phyloP scores from a whole-genome alignment of 64 coral and sea anemone genomes.

The Cladopsammia gracilis region DNA sequence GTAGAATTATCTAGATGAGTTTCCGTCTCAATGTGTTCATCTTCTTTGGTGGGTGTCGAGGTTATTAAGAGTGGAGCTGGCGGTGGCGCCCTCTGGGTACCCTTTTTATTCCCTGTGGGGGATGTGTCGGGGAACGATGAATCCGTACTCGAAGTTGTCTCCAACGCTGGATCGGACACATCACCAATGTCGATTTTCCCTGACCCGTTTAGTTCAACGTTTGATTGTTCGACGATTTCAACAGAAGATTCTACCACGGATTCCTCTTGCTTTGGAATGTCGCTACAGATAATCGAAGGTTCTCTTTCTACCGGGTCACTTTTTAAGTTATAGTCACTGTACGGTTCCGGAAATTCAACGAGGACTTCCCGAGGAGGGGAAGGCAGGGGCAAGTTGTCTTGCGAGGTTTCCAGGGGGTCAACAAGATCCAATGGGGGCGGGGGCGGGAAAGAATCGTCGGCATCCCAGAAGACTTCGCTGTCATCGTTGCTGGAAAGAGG shows the following conservation, averaged over 20 bases:
- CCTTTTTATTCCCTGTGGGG: neutral
- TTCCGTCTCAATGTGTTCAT: slow-evolving; percentile 21
- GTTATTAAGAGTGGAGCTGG: slow-evolving; percentile 76
- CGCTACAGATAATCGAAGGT: neutral
- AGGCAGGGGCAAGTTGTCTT: slow-evolving; percentile 88
- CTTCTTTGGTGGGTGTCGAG: slow-evolving; percentile 73
- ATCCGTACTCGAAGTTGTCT: slow-evolving; percentile 26
- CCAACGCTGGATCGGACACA: neutral
- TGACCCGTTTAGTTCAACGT: slow-evolving; percentile 8
- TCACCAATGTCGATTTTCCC: slow-evolving; percentile 8
- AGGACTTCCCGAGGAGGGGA: slow-evolving; percentile 79
- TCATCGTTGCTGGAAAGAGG: slow-evolving; percentile 58
- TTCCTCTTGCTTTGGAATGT: neutral
- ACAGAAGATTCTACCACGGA: neutral
- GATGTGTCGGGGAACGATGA: slow-evolving; percentile 37
- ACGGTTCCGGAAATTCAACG: neutral
- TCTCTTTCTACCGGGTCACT: slow-evolving; percentile 3
- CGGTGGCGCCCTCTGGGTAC: slow-evolving; percentile 2
- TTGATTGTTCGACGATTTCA: neutral
- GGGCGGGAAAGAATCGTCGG: slow-evolving; percentile 78
- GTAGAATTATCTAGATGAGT: slow-evolving; percentile 33
- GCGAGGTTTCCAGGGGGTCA: slow-evolving; percentile 63
- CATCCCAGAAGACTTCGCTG: slow-evolving; percentile 57
- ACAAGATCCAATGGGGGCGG: slow-evolving; percentile 78
- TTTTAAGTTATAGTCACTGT: neutral